Evolutionary conservation across 2,113 vertebrate species (phyloP).

Genomic region (Elachura formosa): DNA sequence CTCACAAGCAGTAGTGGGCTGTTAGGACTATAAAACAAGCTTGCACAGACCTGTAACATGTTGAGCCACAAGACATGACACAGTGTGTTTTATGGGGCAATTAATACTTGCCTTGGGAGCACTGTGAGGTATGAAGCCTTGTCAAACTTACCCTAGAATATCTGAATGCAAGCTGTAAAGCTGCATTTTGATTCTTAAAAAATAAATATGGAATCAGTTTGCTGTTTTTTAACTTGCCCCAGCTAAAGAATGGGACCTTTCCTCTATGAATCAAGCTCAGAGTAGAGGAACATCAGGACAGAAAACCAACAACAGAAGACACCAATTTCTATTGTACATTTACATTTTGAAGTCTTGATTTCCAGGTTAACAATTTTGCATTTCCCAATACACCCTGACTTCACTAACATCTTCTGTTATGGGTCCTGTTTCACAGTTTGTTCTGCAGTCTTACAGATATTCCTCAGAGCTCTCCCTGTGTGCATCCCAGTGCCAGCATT

Average conservation of each 20-base stretch:
- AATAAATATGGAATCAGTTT: background rate
- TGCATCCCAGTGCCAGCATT: background rate
- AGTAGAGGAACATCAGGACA: background rate
- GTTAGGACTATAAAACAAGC: slow-evolving; percentile 50
- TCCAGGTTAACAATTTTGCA: background rate
- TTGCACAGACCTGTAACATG: slow-evolving; percentile 23
- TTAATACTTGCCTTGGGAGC: slow-evolving; percentile 49
- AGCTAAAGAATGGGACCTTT: background rate
- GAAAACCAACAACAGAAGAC: background rate
- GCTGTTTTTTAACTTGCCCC: background rate
- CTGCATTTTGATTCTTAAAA: slow-evolving; percentile 10
- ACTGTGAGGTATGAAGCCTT: background rate
- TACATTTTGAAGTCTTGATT: background rate
- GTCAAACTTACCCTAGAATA: slow-evolving; percentile 9
- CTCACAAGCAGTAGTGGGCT: slow-evolving; percentile 37
- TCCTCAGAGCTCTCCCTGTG: background rate
- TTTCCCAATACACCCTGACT: background rate
- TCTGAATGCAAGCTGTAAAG: background rate
- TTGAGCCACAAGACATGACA: slow-evolving; percentile 41
- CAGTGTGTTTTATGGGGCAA: slow-evolving; percentile 56
- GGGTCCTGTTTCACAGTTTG: background rate
- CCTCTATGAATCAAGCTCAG: background rate
- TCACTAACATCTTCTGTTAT: background rate
- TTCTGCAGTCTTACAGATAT: background rate
- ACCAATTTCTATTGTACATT: background rate